Evolutionary conservation across 2,888 invertebrate species (phyloP).

Genomic region (Plebejus melissa): DNA sequence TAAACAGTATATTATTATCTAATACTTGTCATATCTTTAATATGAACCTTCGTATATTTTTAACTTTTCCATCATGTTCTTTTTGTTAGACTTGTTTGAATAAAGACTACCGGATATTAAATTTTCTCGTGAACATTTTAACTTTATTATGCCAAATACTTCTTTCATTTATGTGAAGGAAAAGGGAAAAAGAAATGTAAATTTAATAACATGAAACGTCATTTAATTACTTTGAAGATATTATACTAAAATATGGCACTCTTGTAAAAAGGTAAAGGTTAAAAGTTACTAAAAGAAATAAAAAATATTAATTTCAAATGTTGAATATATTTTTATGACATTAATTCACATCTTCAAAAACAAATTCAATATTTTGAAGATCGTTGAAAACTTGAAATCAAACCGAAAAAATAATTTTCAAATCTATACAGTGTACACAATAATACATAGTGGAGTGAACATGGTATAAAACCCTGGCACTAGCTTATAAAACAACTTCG

Average conservation of each 20-base stretch:
- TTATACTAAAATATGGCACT: background rate
- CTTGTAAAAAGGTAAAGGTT: background rate
- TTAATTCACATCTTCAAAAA: too few species aligned
- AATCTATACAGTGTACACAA: background rate
- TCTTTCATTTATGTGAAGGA: slow-evolving; percentile 4
- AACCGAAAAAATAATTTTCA: background rate
- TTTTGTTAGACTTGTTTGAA: slow-evolving; percentile 10
- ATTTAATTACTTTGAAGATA: slow-evolving; percentile 3
- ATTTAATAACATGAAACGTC: background rate
- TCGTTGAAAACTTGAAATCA: background rate
- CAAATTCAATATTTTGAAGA: too few species aligned
- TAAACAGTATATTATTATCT: background rate
- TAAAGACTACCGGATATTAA: slow-evolving; percentile 17
- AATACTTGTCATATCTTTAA: background rate
- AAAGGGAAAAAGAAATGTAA: slow-evolving; percentile 2
- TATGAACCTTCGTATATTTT: background rate
- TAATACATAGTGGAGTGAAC: background rate
- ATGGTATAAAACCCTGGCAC: background rate
- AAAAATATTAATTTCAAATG: background rate
- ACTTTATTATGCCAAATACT: slow-evolving; percentile 16
- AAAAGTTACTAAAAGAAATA: background rate
- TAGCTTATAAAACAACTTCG: slow-evolving; percentile 16
- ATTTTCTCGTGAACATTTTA: slow-evolving; percentile 12
- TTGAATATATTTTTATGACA: background rate
- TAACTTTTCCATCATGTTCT: slow-evolving; percentile 7